These are phyloP conservation scores for Laupala kohalensis DNA, from an alignment of 1,140 invertebrate genomes.

Conservation along the genomic window DNA sequence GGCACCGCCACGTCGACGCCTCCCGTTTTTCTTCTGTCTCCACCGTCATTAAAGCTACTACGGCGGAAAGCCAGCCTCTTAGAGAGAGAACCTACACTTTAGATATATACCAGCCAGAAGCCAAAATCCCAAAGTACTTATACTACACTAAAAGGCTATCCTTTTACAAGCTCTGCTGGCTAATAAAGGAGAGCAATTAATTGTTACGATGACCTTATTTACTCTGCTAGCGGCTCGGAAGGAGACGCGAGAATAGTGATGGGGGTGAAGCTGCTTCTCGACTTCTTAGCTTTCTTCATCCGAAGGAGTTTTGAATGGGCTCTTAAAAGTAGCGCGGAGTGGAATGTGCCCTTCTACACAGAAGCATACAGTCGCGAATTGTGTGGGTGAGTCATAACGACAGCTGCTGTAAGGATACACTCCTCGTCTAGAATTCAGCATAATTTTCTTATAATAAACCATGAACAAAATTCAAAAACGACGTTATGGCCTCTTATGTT, in stretches of 20 bases:
- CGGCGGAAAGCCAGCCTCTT: slow-evolving; percentile 1
- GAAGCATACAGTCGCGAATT: too few relatives aligned
- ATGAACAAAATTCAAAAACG: too few relatives aligned
- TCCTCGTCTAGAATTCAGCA: too few relatives aligned
- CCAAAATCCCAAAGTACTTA: background rate
- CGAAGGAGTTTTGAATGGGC: background rate
- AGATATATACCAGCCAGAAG: background rate
- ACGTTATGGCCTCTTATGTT: too few relatives aligned
- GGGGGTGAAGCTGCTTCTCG: background rate
- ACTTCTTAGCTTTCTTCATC: background rate
- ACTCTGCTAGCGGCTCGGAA: too few relatives aligned
- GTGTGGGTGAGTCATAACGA: background rate
- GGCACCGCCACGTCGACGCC: slow-evolving; percentile 11
- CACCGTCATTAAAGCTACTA: slow-evolving; percentile 5
- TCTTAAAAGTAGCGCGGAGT: background rate
- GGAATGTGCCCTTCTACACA: too few relatives aligned
- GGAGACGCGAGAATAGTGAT: too few relatives aligned
- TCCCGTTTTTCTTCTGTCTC: slow-evolving; percentile 14
- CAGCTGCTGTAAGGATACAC: background rate
- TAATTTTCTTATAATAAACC: too few relatives aligned
- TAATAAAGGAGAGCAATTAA: background rate
- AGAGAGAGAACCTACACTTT: background rate
- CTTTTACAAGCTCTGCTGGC: background rate
- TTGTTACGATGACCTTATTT: background rate
- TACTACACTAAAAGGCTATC: background rate